These are phyloP conservation scores for Odocoileus hemionus DNA, from an alignment of 2,113 vertebrate genomes.

Conservation along the genomic window DNA sequence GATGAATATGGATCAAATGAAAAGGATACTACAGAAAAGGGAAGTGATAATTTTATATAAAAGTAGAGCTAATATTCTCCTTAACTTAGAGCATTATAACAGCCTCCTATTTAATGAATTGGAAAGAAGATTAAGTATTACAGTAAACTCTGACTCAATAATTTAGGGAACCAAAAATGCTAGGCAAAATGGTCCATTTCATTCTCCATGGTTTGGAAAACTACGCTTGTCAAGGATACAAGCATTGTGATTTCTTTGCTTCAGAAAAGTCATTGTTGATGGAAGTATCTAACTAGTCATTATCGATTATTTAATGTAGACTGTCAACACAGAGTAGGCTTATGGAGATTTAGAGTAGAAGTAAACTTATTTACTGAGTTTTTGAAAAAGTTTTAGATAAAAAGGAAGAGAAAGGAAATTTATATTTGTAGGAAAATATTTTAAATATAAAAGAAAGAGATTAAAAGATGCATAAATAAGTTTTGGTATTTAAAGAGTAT, in stretches of 20 bases:
- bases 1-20: constrained; percentile 31
- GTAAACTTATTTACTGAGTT: not conserved
- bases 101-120: not conserved
- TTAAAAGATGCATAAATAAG: not conserved
- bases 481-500: not conserved
- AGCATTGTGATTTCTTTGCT: not conserved
- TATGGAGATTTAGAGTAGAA: not conserved
- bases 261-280: not conserved
- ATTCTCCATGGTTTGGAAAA: not conserved
- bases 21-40: not conserved
- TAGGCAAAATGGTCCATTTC: not conserved
- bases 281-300: not conserved
- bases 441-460: not conserved
- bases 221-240: not conserved
- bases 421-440: not conserved
- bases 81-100: not conserved
- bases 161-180: not conserved
- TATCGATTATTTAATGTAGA: not conserved
- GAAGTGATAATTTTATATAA: not conserved
- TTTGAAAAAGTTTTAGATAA: not conserved
- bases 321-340: not conserved
- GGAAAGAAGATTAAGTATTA: not conserved
- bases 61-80: not conserved
- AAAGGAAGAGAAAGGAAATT: not conserved
- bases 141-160: not conserved